Conservation (phyloP, 2,888 invertebrate genomes). For the Entomobrya proxima region DNA sequence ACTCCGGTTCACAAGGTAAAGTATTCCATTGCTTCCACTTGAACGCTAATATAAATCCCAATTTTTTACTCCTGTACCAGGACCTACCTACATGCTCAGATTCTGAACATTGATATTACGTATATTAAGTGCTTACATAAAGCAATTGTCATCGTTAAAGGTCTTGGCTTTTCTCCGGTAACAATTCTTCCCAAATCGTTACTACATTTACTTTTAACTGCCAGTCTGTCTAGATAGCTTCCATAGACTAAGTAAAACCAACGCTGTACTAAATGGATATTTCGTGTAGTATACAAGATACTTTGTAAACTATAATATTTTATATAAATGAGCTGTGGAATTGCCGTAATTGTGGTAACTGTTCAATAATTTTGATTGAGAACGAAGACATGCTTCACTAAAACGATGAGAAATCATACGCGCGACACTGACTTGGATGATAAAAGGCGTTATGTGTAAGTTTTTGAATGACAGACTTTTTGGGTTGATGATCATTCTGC, state of each 20-base stretch:
- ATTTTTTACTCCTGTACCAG: neutral
- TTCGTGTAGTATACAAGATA: too few relatives aligned
- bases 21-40: constrained; percentile 17
- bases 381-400: neutral
- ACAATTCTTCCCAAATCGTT: neutral
- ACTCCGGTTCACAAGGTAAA: neutral
- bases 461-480: constrained; percentile 32
- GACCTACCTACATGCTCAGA: neutral
- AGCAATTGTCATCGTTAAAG: neutral
- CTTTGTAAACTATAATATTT: neutral
- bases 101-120: neutral
- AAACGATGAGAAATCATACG: neutral
- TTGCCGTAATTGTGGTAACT: constrained; percentile 25
- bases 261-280: too few relatives aligned
- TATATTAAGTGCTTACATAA: too few relatives aligned
- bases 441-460: neutral
- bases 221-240: neutral
- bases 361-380: neutral
- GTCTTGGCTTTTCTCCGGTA: neutral
- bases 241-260: too few relatives aligned
- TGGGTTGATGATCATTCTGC: neutral
- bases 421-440: neutral
- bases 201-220: neutral
- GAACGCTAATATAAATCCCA: constrained; percentile 10
- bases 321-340: neutral